Evolutionary conservation across 2,888 invertebrate species (phyloP).

Genomic region (Drosophila melanosoma): DNA sequence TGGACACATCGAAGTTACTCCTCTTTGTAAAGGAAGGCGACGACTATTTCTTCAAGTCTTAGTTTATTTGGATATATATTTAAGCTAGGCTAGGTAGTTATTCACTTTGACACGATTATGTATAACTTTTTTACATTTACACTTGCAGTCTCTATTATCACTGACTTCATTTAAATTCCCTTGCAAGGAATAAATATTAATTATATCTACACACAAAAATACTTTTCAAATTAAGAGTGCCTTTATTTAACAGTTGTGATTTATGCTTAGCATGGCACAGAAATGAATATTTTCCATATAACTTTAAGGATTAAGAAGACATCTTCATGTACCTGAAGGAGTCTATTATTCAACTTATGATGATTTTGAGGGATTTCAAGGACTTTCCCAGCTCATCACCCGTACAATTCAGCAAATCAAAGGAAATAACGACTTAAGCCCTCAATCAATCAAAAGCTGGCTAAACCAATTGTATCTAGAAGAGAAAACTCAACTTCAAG

Average conservation of each 20-base stretch:
- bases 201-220: not conserved
- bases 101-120: not conserved
- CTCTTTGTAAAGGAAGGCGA: not conserved
- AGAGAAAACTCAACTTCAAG: slow-evolving; percentile 20
- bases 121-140: not conserved
- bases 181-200: not conserved
- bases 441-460: slow-evolving; percentile 77
- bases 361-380: slow-evolving; percentile 24
- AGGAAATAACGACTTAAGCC: slow-evolving; percentile 49
- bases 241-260: not conserved
- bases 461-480: slow-evolving; percentile 68
- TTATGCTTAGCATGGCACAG: not conserved
- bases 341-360: not conserved
- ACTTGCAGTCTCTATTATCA: not conserved
- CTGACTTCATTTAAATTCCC: not conserved
- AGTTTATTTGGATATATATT: not conserved
- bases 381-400: slow-evolving; percentile 32
- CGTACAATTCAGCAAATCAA: slow-evolving; percentile 45
- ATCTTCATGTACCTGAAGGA: not conserved
- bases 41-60: not conserved
- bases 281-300: not conserved
- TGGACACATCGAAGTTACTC: too few species aligned
- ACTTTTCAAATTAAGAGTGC: not conserved
- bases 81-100: not conserved
- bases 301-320: not conserved